Conservation (phyloP, 2,113 vertebrate genomes). For the Microtus ochrogaster region DNA sequence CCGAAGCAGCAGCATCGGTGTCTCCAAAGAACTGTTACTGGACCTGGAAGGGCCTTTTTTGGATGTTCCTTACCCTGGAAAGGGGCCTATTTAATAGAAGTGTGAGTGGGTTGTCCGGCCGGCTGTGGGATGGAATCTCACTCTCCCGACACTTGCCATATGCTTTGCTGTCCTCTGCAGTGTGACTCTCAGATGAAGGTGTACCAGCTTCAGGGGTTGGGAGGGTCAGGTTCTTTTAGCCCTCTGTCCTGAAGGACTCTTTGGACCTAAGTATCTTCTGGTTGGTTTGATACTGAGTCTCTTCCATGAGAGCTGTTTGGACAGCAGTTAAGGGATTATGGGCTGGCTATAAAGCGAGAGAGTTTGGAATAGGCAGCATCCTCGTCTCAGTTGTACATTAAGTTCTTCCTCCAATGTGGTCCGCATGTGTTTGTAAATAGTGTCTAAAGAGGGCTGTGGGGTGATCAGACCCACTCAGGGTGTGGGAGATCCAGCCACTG, state of each 20-base stretch:
- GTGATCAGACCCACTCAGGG: conserved; percentile 4
- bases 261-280: neutral
- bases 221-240: neutral
- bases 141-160: neutral
- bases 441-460: conserved; percentile 12
- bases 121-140: neutral
- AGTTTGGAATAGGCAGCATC: neutral
- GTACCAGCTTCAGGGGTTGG: neutral
- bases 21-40: conserved; percentile 38
- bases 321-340: neutral
- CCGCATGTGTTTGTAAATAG: neutral
- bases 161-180: neutral
- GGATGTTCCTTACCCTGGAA: neutral
- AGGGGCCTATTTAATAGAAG: neutral
- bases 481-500: conserved; percentile 53
- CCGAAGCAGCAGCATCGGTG: neutral
- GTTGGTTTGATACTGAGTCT: conserved; percentile 6
- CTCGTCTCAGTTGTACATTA: conserved; percentile 6
- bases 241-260: neutral
- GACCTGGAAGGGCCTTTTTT: neutral
- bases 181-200: neutral
- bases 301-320: neutral
- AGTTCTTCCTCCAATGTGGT: neutral
- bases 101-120: neutral
- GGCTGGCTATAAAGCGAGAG: neutral